Conservation (phyloP, 2,113 vertebrate genomes). For the Pyrgilauda ruficollis region DNA sequence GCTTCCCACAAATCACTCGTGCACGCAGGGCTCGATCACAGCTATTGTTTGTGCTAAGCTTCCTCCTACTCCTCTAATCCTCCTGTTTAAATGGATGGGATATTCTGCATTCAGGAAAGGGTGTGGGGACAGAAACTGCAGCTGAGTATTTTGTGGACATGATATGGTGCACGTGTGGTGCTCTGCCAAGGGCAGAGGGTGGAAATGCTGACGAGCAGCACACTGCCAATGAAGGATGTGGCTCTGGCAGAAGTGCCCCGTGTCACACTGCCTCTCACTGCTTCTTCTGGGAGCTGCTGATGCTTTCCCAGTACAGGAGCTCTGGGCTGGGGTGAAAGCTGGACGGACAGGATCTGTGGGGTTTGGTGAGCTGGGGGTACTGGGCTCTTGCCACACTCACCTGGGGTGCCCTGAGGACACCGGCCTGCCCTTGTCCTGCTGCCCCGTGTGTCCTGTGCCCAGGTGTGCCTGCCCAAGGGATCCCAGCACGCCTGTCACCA, state of each 20-base stretch:
- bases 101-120: conserved; percentile 17
- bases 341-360: background rate
- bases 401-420: accelerated
- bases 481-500: background rate
- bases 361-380: background rate
- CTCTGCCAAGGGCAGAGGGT: background rate
- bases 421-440: background rate
- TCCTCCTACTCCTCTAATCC: conserved; percentile 48
- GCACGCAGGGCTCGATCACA: background rate
- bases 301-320: background rate
- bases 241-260: background rate
- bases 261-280: background rate
- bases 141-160: conserved; percentile 18
- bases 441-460: background rate
- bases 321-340: background rate
- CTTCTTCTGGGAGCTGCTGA: background rate
- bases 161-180: accelerated
- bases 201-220: background rate
- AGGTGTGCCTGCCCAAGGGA: background rate
- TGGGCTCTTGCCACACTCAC: background rate
- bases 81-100: background rate
- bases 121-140: background rate
- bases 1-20: conserved; percentile 42
- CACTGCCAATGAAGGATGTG: background rate
- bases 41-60: conserved; percentile 63